These are phyloP conservation scores for Phalanger gymnotis DNA, from an alignment of 2,797 vertebrate species.

Conservation along the genomic window DNA sequence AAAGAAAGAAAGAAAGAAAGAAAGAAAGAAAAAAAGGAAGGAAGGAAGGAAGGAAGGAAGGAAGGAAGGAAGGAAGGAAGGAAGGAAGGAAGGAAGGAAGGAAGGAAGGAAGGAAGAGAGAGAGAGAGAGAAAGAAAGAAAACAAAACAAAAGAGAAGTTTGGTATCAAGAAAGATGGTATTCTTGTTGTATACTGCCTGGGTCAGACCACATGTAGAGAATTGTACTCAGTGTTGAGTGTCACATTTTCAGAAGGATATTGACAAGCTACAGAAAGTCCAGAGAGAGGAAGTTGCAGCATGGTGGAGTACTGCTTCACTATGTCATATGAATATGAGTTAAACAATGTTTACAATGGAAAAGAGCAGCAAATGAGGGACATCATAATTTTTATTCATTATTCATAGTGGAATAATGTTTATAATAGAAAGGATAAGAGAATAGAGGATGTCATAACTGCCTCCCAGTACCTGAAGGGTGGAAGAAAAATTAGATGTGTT, in stretches of 20 bases:
- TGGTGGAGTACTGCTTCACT: background rate
- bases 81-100: too few species aligned
- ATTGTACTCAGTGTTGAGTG: background rate
- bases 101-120: too few species aligned
- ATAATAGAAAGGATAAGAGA: background rate
- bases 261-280: background rate
- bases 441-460: background rate
- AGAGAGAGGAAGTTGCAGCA: background rate
- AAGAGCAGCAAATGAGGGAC: background rate
- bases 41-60: too few species aligned
- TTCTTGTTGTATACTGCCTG: background rate
- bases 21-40: too few species aligned
- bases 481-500: background rate
- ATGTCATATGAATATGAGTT: background rate
- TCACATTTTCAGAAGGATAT: background rate
- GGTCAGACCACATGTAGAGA: background rate
- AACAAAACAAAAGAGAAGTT: background rate
- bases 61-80: too few species aligned
- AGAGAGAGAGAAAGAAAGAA: too few species aligned
- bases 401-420: background rate
- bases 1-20: too few species aligned
- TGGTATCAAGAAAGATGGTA: background rate
- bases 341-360: background rate
- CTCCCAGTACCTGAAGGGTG: background rate
- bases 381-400: background rate